A percentile compares a stretch with the other conserved stretches of the same genome.
Evolutionary conservation across 1,140 invertebrate genomes (phyloP).

Genomic region (Octopus bimaculoides): DNA sequence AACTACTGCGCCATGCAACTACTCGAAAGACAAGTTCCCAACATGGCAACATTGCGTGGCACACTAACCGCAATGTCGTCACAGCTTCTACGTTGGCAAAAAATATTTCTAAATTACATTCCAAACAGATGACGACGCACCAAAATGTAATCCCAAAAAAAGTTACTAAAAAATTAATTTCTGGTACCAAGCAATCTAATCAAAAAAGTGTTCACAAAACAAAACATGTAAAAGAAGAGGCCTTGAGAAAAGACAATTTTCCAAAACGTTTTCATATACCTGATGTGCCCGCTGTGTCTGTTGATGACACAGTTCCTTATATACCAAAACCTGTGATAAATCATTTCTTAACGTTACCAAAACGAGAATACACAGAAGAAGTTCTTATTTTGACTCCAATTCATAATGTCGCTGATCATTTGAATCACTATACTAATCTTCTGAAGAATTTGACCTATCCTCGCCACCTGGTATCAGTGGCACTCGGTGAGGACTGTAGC

Average conservation of each 20-base stretch:
- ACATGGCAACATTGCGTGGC: neutral
- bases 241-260: neutral
- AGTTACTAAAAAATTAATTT: neutral
- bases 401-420: conserved; percentile 35
- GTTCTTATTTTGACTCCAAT: conserved; percentile 49
- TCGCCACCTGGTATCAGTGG: conserved; percentile 42
- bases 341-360: conserved; percentile 25
- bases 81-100: no score
- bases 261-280: conserved; percentile 18
- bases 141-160: no score
- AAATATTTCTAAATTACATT: no score
- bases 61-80: no score
- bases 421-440: conserved; percentile 31
- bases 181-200: neutral
- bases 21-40: neutral
- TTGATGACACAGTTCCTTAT: conserved; percentile 31
- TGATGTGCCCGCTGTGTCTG: conserved; percentile 34
- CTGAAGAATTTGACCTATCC: conserved; percentile 45
- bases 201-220: neutral
- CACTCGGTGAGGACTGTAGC: conserved; percentile 51
- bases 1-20: neutral
- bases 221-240: neutral
- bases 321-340: conserved; percentile 28
- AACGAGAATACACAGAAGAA: conserved; percentile 22
- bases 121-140: no score